Evolutionary conservation across 2,888 invertebrate species (phyloP).

Genomic region (Julus scandinavius): DNA sequence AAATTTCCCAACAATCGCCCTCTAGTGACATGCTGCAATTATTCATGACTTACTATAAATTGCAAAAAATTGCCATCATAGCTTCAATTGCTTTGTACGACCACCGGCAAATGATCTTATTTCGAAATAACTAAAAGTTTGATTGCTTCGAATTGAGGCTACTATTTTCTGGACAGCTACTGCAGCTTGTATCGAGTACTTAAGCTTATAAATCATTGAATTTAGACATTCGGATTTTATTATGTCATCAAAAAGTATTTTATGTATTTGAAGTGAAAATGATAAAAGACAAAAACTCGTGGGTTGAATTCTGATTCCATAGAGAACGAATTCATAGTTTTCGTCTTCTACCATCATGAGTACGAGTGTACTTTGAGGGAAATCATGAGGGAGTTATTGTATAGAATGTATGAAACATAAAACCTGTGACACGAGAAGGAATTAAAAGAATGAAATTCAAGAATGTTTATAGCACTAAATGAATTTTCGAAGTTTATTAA

Average conservation of each 20-base stretch:
- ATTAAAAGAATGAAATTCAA: neutral
- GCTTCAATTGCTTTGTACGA: neutral
- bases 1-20: neutral
- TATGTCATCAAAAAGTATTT: slow-evolving; percentile 40
- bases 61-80: neutral
- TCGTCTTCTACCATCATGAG: neutral
- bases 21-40: neutral
- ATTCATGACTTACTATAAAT: neutral
- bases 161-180: neutral
- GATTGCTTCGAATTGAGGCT: neutral
- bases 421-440: neutral
- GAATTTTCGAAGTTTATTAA: neutral
- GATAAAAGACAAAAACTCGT: slow-evolving; percentile 23
- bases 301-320: slow-evolving; percentile 9
- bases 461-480: neutral
- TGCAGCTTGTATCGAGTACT: neutral
- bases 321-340: neutral
- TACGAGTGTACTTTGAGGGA: neutral
- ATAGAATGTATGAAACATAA: neutral
- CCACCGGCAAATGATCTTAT: neutral
- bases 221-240: slow-evolving; percentile 42
- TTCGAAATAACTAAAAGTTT: neutral
- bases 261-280: slow-evolving; percentile 45
- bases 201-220: slow-evolving; percentile 22
- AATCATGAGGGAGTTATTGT: neutral